Base-by-base conservation (phyloP, 35 echinoderm and acorn worm species). In the Heliocidaris erythrogramma region DNA sequence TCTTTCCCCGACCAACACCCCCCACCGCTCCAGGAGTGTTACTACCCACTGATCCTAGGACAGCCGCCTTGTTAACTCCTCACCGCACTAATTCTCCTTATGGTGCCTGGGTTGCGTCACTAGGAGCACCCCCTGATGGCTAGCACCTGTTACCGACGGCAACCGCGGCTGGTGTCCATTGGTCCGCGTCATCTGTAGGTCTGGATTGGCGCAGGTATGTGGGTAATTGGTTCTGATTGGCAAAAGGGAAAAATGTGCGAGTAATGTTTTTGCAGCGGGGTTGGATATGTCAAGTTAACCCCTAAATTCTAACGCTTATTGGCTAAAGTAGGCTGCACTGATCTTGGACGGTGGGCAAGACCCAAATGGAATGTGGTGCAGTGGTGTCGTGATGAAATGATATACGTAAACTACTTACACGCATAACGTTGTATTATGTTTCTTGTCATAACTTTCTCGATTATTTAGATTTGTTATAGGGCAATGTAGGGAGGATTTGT, bases 61-160 rank as follows among this genome's bases (percentile, higher is more conserved):
- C 60, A 69, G 60, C 60, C 60, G 60, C 60, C 60, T 69, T 69
- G 60, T 69, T 69, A 69, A 69, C 60, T 69, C 86, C 86, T 32
- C 47, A 88, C 86, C 31, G 10, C 86, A 42, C 12, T 88, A 32
- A 88, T 88, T 48, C 86, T 88, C 86, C 86, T 69, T 48, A 88
- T 48, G 47, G 86, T 88, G 86, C 86, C 86, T 88, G 86, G 86
- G 47, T 88, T 88, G 86, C 47, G 86, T 88, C 86, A 88, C 86
- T 10, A 88, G 86, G 86, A 88, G 86, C 9, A 69, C 60, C 86
- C 86, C 86, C 86, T 88, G 86, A 88, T 88, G 86, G 86, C 31
- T 42, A 88, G 86, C 86, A 88, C 86, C 86, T 88, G 86, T 88
- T 88, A 88, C 86, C 86, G 9, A 42, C 31, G 86, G 86, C 86